Conservation (phyloP, 1,140 invertebrate genomes). For the Lineus longissimus region DNA sequence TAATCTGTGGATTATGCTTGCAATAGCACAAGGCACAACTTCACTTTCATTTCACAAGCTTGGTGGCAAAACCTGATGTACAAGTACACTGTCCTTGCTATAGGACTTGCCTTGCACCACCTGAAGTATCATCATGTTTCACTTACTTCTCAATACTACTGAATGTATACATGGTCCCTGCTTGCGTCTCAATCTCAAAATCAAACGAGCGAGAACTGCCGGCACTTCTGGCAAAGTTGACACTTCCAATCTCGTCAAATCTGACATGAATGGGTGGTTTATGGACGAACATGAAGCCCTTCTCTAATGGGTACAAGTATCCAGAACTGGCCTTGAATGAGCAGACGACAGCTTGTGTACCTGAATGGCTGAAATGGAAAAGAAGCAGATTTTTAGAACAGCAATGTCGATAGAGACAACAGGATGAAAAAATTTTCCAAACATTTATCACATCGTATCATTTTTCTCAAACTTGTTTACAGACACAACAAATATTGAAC, state of each 20-base stretch:
- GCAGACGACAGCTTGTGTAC: slow-evolving; percentile 88
- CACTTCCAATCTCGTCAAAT: slow-evolving; percentile 92
- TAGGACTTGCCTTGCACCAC: no score
- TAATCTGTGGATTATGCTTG: no score
- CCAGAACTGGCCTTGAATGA: slow-evolving; percentile 98
- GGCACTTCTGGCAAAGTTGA: slow-evolving; percentile 96
- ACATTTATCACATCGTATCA: not conserved
- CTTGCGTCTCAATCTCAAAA: slow-evolving; percentile 94
- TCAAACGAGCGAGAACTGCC: slow-evolving; percentile 77
- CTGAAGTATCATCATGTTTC: no score
- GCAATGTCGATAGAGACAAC: not conserved
- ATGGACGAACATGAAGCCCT: slow-evolving; percentile 98
- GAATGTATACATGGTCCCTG: slow-evolving; percentile 87
- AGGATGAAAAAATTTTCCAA: not conserved
- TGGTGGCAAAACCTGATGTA: no score
- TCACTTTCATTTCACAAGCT: no score
- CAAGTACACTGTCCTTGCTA: no score
- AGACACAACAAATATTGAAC: no score
- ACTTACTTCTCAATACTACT: slow-evolving; percentile 91
- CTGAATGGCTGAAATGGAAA: slow-evolving; percentile 69
- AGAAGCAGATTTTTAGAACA: slow-evolving; percentile 6
- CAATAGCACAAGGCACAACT: no score
- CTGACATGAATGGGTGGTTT: slow-evolving; percentile 97
- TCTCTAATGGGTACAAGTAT: slow-evolving; percentile 94
- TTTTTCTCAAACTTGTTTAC: no score